A percentile compares a stretch with the other conserved stretches of the same genome.
phyloP scores from a whole-genome alignment of 2,797 vertebrate genomes.

The Alauda arvensis region DNA sequence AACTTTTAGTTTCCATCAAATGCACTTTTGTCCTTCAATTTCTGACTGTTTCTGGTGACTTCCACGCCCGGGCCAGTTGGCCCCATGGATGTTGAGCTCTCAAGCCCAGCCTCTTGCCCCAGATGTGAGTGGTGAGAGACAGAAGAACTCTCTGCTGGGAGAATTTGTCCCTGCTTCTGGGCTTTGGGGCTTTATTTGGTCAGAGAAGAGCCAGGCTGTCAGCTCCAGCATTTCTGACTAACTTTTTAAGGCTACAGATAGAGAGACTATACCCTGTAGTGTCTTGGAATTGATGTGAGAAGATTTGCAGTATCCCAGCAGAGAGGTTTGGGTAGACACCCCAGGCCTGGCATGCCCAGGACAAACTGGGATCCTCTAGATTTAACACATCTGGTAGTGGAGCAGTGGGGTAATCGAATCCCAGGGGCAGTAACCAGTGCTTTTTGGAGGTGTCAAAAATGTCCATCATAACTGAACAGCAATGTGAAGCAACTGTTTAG shows the following conservation, averaged over 20 bases:
- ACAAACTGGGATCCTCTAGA: neutral
- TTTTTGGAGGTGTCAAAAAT: neutral
- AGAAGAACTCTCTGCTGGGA: neutral
- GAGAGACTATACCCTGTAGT: neutral
- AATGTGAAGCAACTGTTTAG: neutral
- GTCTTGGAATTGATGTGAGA: neutral
- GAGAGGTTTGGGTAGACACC: neutral
- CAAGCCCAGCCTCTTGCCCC: neutral
- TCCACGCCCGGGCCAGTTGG: fast-evolving
- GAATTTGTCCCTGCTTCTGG: neutral
- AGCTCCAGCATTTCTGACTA: neutral
- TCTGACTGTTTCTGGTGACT: neutral
- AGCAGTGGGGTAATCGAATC: neutral
- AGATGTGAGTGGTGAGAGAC: neutral
- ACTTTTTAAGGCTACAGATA: neutral
- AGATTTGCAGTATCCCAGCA: neutral
- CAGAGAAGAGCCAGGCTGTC: neutral
- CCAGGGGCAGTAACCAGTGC: neutral
- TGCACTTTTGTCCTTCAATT: neutral
- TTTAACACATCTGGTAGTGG: neutral
- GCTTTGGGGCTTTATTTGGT: neutral
- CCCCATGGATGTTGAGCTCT: neutral
- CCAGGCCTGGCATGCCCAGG: neutral
- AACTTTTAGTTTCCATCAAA: neutral
- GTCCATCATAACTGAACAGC: neutral